Conservation (phyloP, 2,888 invertebrate species). For the Ochropleura leucogaster region DNA sequence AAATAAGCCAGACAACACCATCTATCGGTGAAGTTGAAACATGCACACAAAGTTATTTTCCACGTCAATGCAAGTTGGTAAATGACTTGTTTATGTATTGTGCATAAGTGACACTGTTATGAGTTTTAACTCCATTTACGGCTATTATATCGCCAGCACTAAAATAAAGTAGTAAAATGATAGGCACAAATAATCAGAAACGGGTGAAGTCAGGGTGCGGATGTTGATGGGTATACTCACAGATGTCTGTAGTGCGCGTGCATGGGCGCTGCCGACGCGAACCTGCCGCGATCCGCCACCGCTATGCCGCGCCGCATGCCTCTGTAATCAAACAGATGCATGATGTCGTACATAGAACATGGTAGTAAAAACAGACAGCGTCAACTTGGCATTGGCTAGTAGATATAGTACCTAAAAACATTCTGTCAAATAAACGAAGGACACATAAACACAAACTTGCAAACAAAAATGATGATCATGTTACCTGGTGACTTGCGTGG, state of each 20-base stretch:
- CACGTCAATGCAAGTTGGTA: background rate
- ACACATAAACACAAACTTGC: no score
- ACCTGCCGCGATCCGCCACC: constrained; percentile 82
- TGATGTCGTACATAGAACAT: background rate
- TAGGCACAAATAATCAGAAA: no score
- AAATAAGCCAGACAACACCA: background rate
- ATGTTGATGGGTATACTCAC: constrained; percentile 73
- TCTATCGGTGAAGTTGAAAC: background rate
- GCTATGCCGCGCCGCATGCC: constrained; percentile 78
- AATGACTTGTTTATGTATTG: background rate
- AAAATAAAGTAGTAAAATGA: no score
- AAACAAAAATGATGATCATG: no score
- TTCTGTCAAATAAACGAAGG: background rate
- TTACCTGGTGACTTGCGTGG: constrained; percentile 66
- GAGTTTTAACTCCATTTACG: no score
- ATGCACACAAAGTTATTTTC: background rate
- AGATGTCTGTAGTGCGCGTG: constrained; percentile 83
- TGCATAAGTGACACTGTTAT: no score
- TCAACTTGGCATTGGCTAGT: background rate
- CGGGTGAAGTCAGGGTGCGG: no score
- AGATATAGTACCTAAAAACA: background rate
- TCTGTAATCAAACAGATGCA: constrained; percentile 54
- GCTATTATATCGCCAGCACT: no score
- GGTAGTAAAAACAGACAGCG: background rate
- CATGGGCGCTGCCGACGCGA: constrained; percentile 81